These are phyloP conservation scores for Nasonovia ribisnigri DNA, from an alignment of 2,888 invertebrate genomes.

Conservation along the genomic window DNA sequence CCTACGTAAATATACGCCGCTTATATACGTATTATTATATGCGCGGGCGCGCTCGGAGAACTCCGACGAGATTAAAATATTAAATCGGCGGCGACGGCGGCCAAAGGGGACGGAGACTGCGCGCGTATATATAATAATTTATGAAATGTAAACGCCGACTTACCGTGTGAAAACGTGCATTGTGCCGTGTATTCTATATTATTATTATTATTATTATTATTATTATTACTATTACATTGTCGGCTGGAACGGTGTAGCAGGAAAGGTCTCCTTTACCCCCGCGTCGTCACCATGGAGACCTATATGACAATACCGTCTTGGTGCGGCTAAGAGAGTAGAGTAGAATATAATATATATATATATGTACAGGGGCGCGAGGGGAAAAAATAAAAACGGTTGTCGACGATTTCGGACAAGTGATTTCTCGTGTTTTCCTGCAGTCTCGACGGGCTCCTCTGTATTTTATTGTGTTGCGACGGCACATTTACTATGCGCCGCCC, in stretches of 20 bases:
- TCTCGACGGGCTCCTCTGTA: background rate
- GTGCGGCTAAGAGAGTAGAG: background rate
- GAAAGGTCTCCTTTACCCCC: background rate
- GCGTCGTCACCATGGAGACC: conserved; percentile 21
- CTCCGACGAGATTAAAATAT: conserved; percentile 52
- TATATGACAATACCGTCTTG: background rate
- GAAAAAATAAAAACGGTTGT: conserved; percentile 46
- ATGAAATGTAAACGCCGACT: conserved; percentile 53
- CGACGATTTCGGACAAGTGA: conserved; percentile 63
- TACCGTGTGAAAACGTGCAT: conserved; percentile 56
- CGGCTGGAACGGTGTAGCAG: background rate
- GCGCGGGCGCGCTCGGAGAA: background rate
- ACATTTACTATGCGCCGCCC: conserved; percentile 17
- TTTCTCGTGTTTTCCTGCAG: conserved; percentile 51
- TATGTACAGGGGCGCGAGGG: background rate
- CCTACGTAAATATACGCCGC: background rate
- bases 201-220: background rate
- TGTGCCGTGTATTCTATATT: conserved; percentile 46
- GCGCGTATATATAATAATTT: conserved; percentile 15
- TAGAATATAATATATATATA: background rate
- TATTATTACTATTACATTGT: background rate
- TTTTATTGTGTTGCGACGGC: background rate
- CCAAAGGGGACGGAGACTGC: conserved; percentile 2
- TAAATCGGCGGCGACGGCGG: background rate
- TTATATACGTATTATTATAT: conserved; percentile 17